A percentile compares a stretch with the other conserved stretches of the same genome.
phyloP scores from a whole-genome alignment of 2,797 vertebrate genomes.

The Odontamblyopus rebecca region DNA sequence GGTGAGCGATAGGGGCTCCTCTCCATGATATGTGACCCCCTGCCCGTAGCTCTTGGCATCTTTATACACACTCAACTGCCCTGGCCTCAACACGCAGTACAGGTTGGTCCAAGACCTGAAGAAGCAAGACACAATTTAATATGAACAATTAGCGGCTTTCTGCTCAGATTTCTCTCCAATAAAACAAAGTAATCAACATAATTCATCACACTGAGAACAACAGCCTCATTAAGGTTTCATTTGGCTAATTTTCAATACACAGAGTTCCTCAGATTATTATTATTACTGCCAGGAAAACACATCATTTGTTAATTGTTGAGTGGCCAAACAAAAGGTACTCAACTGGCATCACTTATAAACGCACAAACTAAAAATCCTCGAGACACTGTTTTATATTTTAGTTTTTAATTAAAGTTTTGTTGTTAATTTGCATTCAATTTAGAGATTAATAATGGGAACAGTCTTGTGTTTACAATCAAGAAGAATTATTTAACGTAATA shows the following conservation, averaged over 20 bases:
- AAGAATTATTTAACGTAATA: not conserved
- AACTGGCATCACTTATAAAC: not conserved
- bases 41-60: constrained; percentile 87
- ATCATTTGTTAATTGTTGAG: not conserved
- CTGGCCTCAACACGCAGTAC: constrained; percentile 90
- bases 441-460: not conserved
- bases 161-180: constrained; percentile 14
- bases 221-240: constrained; percentile 18
- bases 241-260: constrained; percentile 8
- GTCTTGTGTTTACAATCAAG: not conserved
- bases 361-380: not conserved
- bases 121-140: not conserved
- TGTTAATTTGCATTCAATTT: not conserved
- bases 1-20: constrained; percentile 84
- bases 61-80: constrained; percentile 89
- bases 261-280: constrained; percentile 6
- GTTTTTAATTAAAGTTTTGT: not conserved
- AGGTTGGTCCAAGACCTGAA: constrained; percentile 93
- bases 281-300: not conserved
- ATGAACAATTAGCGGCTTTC: constrained; percentile 16
- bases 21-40: constrained; percentile 86
- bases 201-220: constrained; percentile 17
- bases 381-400: not conserved
- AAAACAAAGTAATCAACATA: constrained; percentile 23
- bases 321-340: not conserved